Evolutionary conservation across 2,888 invertebrate species (phyloP), one percentile per base, ranked within the genome.

Genomic region (Ditula angustiorana): DNA sequence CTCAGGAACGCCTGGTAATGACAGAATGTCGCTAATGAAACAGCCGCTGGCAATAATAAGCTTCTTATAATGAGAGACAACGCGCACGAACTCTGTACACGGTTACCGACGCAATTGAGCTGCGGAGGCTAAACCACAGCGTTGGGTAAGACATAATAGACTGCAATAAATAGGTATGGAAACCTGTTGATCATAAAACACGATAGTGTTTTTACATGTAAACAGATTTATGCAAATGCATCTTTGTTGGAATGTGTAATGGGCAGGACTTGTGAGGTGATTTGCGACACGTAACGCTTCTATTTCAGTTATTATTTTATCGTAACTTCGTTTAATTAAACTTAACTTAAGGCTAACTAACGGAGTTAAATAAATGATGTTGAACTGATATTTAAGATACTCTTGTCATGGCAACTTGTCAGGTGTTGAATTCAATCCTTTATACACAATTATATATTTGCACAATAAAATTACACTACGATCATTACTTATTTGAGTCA

Each of bases 1-100:
- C 79, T 77, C 77, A 67, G 77, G 72, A 77, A 80, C 76, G 79
- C 76, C 79, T 80, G 70, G 75, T 86, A 87, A 88, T 87, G 77
- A 85, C 81, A 81, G 82, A 82, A 84, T 78, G 76, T 77, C 82
- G 74, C 74, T 84, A 85, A 87, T 85, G 82, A 84, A 87, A 86
- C 83, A 79, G 79, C 76, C 77, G 67, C 68, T 76, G 72, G 73
- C 79, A 78, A 81, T 83, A 78, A 80, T 78, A 76, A 79, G 81
- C 75, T 82, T 80, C 79, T 79, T 77, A 62, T 83, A 88, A 89
- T 86, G 75, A 83, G 77, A 82, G 79, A 79, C 76, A 77, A 74
- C 74, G 75, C 67, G 77, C 80, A 79, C 80, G 80, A 81, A 76
- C 76, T 76, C 71, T 73, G 75, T 76, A 76, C 74, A 74, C 71